Percentiles rank a stretch among this genome's conserved stretches.
Evolutionary conservation across 2,888 invertebrate genomes (phyloP).

Genomic region (Heteromurus nitidus): DNA sequence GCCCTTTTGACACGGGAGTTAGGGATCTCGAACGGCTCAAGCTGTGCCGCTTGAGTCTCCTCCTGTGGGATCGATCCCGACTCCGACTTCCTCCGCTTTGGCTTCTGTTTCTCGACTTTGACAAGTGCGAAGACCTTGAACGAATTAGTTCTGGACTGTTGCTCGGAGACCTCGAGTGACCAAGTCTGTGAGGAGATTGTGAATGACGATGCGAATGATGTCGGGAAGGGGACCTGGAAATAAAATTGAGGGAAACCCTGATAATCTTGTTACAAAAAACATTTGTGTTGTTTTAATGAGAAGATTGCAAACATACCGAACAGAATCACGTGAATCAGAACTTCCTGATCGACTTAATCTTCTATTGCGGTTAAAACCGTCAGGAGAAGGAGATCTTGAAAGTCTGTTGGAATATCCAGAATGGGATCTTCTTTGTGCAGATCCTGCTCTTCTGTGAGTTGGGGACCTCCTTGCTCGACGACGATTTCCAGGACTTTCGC

Average conservation of each 20-base stretch:
- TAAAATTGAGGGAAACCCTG: background rate
- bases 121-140: conserved; percentile 16
- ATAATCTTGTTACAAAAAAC: background rate
- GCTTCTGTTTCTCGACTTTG: conserved; percentile 12
- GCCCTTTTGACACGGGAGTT: background rate
- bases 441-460: background rate
- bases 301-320: background rate
- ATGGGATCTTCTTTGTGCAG: background rate
- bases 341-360: conserved; percentile 28
- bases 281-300: background rate
- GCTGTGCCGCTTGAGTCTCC: background rate
- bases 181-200: conserved; percentile 11
- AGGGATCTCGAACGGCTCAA: conserved; percentile 28
- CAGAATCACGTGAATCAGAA: background rate
- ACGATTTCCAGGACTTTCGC: conserved; percentile 7
- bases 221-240: conserved; percentile 7
- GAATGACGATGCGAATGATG: conserved; percentile 17
- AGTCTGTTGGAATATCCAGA: conserved; percentile 16
- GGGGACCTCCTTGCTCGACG: background rate
- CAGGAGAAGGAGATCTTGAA: conserved; percentile 20
- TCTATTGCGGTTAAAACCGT: conserved; percentile 1
- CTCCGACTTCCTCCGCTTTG: conserved; percentile 1
- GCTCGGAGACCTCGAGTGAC: conserved; percentile 41
- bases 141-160: conserved; percentile 38
- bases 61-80: conserved; percentile 12